Evolutionary conservation across 2,888 invertebrate species (phyloP).

Genomic region (Brachyopa scutellaris): DNA sequence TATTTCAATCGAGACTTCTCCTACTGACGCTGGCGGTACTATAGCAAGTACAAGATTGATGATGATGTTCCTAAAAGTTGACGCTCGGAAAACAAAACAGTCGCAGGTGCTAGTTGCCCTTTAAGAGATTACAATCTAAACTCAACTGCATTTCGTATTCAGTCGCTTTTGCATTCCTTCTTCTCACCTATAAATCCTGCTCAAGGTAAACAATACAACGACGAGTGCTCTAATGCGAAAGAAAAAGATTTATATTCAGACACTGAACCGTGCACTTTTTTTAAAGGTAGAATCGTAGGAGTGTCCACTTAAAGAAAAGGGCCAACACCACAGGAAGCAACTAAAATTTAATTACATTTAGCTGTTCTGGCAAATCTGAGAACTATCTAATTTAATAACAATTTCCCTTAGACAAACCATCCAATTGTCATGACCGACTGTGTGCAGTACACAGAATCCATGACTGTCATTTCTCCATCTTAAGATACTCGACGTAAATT

Average conservation of each 20-base stretch:
- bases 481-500: not conserved
- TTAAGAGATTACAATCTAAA: not conserved
- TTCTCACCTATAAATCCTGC: conserved; percentile 10
- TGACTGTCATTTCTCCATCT: not conserved
- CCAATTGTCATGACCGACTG: conserved; percentile 63
- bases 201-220: too few species aligned
- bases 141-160: conserved; percentile 10
- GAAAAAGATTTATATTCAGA: too few species aligned
- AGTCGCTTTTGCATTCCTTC: not conserved
- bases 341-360: not conserved
- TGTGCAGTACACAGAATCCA: conserved; percentile 28
- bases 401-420: conserved; percentile 52
- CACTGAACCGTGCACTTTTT: too few species aligned
- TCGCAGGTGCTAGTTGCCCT: not conserved
- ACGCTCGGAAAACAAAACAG: not conserved
- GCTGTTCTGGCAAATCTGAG: not conserved
- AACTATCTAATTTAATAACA: conserved; percentile 40
- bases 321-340: not conserved
- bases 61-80: too few species aligned
- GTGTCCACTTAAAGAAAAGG: too few species aligned
- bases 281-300: too few species aligned
- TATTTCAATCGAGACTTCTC: too few species aligned
- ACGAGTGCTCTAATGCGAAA: too few species aligned
- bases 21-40: too few species aligned
- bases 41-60: too few species aligned